Evolutionary conservation across 2,797 vertebrate genomes (phyloP), one percentile per base, ranked within the genome.

Genomic region (Oryzias dopingdopingensis): DNA sequence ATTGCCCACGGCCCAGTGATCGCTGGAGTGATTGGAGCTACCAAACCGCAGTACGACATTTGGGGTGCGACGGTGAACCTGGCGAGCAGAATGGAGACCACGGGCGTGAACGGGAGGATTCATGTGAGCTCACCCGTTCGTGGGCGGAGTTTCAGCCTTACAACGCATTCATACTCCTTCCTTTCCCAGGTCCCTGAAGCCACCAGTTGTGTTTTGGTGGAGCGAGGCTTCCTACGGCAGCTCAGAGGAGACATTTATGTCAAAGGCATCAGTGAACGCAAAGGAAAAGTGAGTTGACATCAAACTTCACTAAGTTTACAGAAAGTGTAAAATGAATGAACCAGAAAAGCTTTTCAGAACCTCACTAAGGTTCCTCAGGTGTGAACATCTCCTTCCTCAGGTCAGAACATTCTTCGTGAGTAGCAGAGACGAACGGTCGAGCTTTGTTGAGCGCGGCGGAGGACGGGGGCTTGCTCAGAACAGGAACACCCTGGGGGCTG

Each of bases 31-130:
- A 90, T 91, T 5, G 86, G 90, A 0, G 84, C 85, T 47, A 84
- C 86, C 54, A 91, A 91, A 62, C 90, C 88, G 5, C 90, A 90
- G 77, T 90, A 90, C 26, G 90, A 91, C 71, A 91, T 91, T 74
- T 91, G 90, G 90, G 90, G 90, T 4, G 55, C 67, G 23, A 89
- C 87, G 0, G 89, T 91, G 67, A 91, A 90, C 72, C 53, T 90
- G 70, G 90, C 88, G 14, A 90, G 86, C 65, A 79, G 88, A 29
- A 92, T 92, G 89, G 89, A 90, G 77, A 90, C 74, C 70, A 89
- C 87, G 0, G 90, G 90, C 0, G 58, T 91, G 47, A 85, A 43
- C 5, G 85, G 89, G 20, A 75, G 59, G 54, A 86, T 91, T 22
- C 90, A 90, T 77, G 89, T 91, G 57, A 67, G 70, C 10, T 12